A percentile compares a stretch with the other conserved stretches of the same genome.
Conservation (phyloP, 1,140 invertebrate species). For the Asobara japonica region DNA sequence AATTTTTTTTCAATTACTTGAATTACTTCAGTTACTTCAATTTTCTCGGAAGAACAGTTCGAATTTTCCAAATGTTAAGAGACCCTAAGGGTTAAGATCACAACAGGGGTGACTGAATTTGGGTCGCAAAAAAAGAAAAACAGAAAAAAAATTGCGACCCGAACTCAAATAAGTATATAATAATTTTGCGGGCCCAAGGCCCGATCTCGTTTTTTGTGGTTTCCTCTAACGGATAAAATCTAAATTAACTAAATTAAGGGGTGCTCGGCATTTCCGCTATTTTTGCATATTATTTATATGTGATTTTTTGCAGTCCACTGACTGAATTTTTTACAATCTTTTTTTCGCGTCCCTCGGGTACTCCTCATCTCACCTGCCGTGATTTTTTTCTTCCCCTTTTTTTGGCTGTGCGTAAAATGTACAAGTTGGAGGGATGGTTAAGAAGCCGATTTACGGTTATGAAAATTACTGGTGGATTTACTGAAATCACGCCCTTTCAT, state of each 20-base stretch:
- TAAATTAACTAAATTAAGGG: slow-evolving; percentile 68
- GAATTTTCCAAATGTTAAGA: too few relatives aligned
- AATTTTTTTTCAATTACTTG: too few relatives aligned
- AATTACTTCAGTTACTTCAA: too few relatives aligned
- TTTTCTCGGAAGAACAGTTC: too few relatives aligned
- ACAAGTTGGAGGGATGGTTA: slow-evolving; percentile 51
- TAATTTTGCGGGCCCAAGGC: slow-evolving; percentile 52
- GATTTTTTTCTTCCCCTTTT: not conserved
- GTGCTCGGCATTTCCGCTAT: slow-evolving; percentile 47
- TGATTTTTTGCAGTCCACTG: slow-evolving; percentile 37
- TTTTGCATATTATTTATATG: slow-evolving; percentile 62
- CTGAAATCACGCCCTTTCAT: not conserved
- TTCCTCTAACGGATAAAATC: slow-evolving; percentile 65
- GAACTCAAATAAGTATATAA: slow-evolving; percentile 67
- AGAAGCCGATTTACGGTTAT: slow-evolving; percentile 64
- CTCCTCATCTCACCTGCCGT: not conserved
- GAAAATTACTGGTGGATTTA: slow-evolving; percentile 56
- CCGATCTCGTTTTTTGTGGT: slow-evolving; percentile 37
- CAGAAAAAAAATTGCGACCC: slow-evolving; percentile 38
- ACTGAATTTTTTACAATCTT: slow-evolving; percentile 1
- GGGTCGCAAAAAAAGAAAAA: slow-evolving; percentile 36
- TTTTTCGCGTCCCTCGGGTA: slow-evolving; percentile 7
- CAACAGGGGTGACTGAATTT: not conserved
- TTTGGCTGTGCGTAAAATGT: not conserved
- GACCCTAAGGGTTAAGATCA: too few relatives aligned